phyloP scores from a whole-genome alignment of 2,113 vertebrate species.

The Cnemophilus loriae region DNA sequence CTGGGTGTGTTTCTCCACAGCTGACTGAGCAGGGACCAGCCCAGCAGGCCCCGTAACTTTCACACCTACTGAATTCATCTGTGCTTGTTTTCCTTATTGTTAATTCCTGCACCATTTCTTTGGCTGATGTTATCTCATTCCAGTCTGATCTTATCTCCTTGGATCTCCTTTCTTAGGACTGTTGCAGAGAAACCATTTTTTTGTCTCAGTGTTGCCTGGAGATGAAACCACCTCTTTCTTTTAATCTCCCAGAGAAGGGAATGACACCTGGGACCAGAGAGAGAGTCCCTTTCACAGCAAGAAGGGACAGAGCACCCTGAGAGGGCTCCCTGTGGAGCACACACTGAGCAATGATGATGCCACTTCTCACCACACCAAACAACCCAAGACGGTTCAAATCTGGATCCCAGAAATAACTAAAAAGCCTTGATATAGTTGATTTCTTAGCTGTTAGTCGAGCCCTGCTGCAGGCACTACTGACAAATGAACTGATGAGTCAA shows the following conservation, averaged over 20 bases:
- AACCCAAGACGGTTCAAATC: background rate
- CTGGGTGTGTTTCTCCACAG: background rate
- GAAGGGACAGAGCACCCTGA: background rate
- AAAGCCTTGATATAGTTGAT: background rate
- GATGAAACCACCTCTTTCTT: background rate
- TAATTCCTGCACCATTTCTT: background rate
- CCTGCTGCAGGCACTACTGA: background rate
- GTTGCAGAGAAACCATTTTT: background rate
- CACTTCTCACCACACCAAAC: background rate
- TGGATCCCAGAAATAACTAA: background rate
- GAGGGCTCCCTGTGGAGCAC: background rate
- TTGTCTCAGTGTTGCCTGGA: background rate
- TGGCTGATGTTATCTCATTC: background rate
- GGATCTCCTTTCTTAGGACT: background rate
- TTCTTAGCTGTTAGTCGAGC: background rate
- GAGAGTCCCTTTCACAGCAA: background rate
- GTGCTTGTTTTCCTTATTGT: background rate
- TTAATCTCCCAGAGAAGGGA: background rate
- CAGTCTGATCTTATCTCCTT: background rate
- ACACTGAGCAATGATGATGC: fast-evolving
- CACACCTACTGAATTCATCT: background rate
- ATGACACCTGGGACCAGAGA: background rate
- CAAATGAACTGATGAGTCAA: fast-evolving
- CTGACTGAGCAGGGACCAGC: background rate
- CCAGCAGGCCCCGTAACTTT: background rate